Conservation (phyloP, 2,113 vertebrate species). For the Dicentrarchus labrax region DNA sequence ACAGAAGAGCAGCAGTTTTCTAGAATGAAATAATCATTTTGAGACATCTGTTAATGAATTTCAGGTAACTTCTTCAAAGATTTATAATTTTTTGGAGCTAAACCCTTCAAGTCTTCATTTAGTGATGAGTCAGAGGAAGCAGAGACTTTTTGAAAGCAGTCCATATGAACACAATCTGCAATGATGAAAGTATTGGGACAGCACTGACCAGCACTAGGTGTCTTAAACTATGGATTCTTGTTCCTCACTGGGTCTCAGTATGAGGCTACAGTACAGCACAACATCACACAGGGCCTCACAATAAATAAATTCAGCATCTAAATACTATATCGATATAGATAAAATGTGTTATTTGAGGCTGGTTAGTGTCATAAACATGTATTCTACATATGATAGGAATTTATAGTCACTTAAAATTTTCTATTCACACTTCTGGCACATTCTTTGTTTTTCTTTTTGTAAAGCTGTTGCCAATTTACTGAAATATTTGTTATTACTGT, state of each 20-base stretch:
- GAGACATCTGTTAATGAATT: slow-evolving; percentile 51
- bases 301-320: slow-evolving; percentile 62
- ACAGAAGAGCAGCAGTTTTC: slow-evolving; percentile 38
- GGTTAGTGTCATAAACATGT: slow-evolving; percentile 73
- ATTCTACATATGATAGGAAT: slow-evolving; percentile 77
- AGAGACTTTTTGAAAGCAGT: slow-evolving; percentile 58
- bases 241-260: slow-evolving; percentile 61
- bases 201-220: slow-evolving; percentile 75
- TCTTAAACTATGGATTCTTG: slow-evolving; percentile 75
- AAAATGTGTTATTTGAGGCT: slow-evolving; percentile 73
- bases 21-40: slow-evolving; percentile 44
- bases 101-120: slow-evolving; percentile 55
- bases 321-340: slow-evolving; percentile 69
- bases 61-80: slow-evolving; percentile 51
- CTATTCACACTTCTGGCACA: slow-evolving; percentile 67
- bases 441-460: slow-evolving; percentile 56
- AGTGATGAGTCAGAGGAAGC: slow-evolving; percentile 37
- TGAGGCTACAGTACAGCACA: slow-evolving; percentile 72
- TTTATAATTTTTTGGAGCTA: slow-evolving; percentile 57
- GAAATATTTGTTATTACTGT: slow-evolving; percentile 70
- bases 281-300: slow-evolving; percentile 75
- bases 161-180: slow-evolving; percentile 77
- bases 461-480: slow-evolving; percentile 58
- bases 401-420: slow-evolving; percentile 76
- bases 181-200: slow-evolving; percentile 39